Base-by-base conservation (phyloP, 1,140 invertebrate species). In the Drosophila kurseongensis region DNA sequence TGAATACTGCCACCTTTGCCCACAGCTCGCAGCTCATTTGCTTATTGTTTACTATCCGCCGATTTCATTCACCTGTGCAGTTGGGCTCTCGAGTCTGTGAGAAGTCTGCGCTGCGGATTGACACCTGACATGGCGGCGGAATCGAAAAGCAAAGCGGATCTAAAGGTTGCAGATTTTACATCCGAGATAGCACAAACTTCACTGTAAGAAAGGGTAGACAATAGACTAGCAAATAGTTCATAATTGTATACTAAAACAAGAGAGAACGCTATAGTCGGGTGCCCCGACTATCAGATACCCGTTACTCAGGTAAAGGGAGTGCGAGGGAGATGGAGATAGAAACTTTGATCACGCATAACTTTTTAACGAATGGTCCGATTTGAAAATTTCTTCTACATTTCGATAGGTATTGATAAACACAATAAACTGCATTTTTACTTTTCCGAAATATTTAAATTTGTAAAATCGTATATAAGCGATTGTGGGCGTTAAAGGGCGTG, bases 111-210 rank as follows among this genome's bases (percentile, higher is more conserved):
- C 44, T 40, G 66, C 44, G 65, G 83, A 86, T 86, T 86, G 82
- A 86, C 82, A 88, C 83, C 84, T 88, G 82, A 86, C 82, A 82
- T 52, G 58, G 52, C 56, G 40, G 58, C 61, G 35, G 35, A 57
- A 50, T 69, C 65, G 67, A 40, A 71, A 36, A 45, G 52, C 66
- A 27, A 54, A 65, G 48, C 65, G 44, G 29, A 72, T 69, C 74
- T 69, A n/a, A 35, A 50, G 38, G 48, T 18, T 12, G 14, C 27
- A 18, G 41, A 36, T 51, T 4, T n/a, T 9, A 36, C 29, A 42
- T 41, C 45, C 59, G 42, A 50, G 35, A 41, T 51, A 14, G n/a
- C 8, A n/a, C 23, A 14, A 7, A 18, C 32, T 16, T 16, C 32
- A 36, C 10, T 5, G 29, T 12, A 16, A 56, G 56, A 16, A 40